These are phyloP conservation scores for Heterochromis multidens DNA, from an alignment of 2,113 vertebrate species.

Conservation along the genomic window DNA sequence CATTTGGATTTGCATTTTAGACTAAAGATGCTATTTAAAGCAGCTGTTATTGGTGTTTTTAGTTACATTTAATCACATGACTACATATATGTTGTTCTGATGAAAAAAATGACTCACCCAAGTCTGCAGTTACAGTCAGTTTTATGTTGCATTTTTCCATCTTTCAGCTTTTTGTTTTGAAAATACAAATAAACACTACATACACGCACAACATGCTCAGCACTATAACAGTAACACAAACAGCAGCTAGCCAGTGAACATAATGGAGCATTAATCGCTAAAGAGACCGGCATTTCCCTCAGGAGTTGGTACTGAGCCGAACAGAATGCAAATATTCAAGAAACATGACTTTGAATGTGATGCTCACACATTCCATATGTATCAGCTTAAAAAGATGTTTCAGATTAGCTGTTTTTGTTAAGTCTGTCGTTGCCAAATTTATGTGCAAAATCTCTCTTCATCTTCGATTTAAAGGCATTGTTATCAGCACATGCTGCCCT, in stretches of 20 bases:
- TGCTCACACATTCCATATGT: background rate
- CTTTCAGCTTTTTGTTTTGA: no score
- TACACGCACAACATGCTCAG: background rate
- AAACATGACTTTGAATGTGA: background rate
- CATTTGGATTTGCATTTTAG: no score
- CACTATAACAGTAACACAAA: fast-evolving
- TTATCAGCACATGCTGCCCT: background rate
- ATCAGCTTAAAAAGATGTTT: background rate
- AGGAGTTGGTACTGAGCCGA: background rate
- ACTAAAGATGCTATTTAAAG: no score
- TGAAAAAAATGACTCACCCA: background rate
- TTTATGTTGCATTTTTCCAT: no score
- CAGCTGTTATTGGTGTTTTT: background rate
- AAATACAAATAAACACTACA: background rate
- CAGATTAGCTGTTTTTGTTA: background rate
- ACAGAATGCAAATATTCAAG: background rate
- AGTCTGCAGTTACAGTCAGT: background rate
- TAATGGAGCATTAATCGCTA: background rate
- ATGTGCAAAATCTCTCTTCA: background rate
- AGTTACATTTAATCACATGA: background rate
- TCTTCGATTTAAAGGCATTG: background rate
- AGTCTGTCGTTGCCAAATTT: background rate
- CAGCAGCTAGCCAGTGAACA: background rate
- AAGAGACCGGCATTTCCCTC: fast-evolving
- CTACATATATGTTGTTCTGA: background rate